Base-by-base conservation (phyloP, 2,797 vertebrate species). In the Nyctalus aviator region DNA sequence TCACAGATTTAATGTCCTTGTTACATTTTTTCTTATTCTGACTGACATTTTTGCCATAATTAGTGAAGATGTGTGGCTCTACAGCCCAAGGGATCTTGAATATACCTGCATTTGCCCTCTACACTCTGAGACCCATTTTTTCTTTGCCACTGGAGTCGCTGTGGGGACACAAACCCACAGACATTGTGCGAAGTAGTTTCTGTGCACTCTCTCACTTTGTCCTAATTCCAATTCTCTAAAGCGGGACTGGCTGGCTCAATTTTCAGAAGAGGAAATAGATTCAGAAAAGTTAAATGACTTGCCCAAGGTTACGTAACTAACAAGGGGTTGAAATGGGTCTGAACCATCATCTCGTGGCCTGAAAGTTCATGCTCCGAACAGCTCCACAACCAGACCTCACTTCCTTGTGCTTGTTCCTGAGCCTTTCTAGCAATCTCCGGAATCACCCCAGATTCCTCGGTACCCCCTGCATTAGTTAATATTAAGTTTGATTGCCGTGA, bases 341-440 rank as follows among this genome's bases (percentile, higher is more conserved):
- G 50, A 68, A 76, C 25, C 3, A 3, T 77, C 35, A 72, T 78
- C 82, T 50, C 66, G 30, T 83, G 32, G 21, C 15, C 10, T 41
- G n/a, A 75, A 81, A 75, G 59, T 57, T 86, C 41, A 27, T 57
- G 59, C 21, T 92, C 77, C 32, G 25, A 78, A 86, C 7, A 62
- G 78, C 64, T 14, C 20, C 30, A 76, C 27, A 68, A 53, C 10
- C 27, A 83, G 83, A 44, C 23, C 18, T 84, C 55, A 68, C 35
- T 87, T 93, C 27, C 15, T 46, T 46, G 53, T 27, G 27, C 14
- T 82, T 15, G 46, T 71, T 90, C 44, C 5, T 41, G 30, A 92
- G 53, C 23, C 50, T 88, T 71, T 77, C 69, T 87, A 90, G 55
- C n/a, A 83, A 94, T 32, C 44, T 72, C 77, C 55, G 72, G 46